Evolutionary conservation across 2,797 vertebrate genomes (phyloP), one percentile per base, ranked within the genome.

Genomic region (Chloroceryle amazona): DNA sequence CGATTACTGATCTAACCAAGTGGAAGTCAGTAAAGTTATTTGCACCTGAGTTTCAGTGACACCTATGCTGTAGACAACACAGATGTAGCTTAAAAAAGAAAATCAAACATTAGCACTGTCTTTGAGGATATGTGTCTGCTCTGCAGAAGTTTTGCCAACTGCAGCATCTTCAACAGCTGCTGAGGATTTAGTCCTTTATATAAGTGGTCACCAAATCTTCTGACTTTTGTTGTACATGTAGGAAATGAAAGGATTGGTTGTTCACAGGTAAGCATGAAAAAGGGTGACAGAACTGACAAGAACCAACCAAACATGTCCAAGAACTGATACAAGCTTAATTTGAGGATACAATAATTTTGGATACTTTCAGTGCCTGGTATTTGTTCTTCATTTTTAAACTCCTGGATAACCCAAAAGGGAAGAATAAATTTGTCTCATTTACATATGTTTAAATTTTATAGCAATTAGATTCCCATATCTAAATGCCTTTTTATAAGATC

Each of bases 401-500:
- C 28, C 19, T 61, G 5, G 7, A 18, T 12, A 46, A 29, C 35
- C 7, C 16, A 71, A 86, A 54, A 6, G 21, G 22, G 39, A 71
- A 82, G 22, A 66, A 76, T 37, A 86, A 29, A 52, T 85, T 63
- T 67, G 4, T 10, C 1, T 41, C 33, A 47, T 90, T 79, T 39
- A 86, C 75, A 72, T 75, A 72, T 26, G 8, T 52, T 96, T 95
- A 73, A 85, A 76, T 81, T 79, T 97, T 94, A 78, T 90, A 95
- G 33, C 61, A 89, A 82, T 93, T 74, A 25, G 25, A 70, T 90
- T 93, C 54, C 57, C 91, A 51, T 17, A 57, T 93, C 67, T 89
- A 81, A 37, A 42, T 96, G 70, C 63, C 11, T 91, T 93, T 94
- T 96, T 96, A 88, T 90, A 94, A 92, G 41, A 60, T 86, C 41